Base-by-base conservation (phyloP, 2,888 invertebrate genomes). In the Megamerina dolium region DNA sequence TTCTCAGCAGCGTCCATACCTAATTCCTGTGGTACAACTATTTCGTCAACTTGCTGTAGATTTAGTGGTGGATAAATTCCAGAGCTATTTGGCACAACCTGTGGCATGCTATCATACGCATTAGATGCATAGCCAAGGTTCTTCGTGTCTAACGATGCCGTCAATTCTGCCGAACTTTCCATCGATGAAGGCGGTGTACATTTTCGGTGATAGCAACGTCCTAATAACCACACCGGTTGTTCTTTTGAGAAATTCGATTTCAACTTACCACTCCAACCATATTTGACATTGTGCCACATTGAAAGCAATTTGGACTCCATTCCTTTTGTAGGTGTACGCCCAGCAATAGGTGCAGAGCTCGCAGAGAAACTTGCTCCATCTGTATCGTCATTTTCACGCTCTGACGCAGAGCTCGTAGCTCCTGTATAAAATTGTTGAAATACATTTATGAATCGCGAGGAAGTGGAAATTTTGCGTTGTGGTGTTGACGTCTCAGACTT, bases 251-350 rank as follows among this genome's bases (percentile, higher is more conserved):
- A 83, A 57, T 79, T 81, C 2, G 84, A 80, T 55, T 81, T 80
- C 51, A 87, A 73, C 72, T 90, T 90, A 1, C 85, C 80, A 41
- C 83, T 81, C 85, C 86, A 88, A 75, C 85, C 90, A 73, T 89
- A 90, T 74, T 89, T 90, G 46, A 92, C 82, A 71, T 91, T 91
- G 70, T 91, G 90, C 90, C 90, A 91, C 80, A 90, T 86, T 30
- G 89, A 87, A 60, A 88, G 72, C 39, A 92, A 70, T 51, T 85
- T 83, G 19, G 86, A 85, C 69, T 90, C 90, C 53, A 91, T 81
- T 74, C 83, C 87, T 59, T 81, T 66, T 58, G 63, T 60, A 53
- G 72, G 60, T 49, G 65, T 64, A 49, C 73, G 56, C 58, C 56
- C 56, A 40, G 65, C 54, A 52, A 63, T 62, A 8, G 55, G 52